Evolutionary conservation across 2,797 vertebrate genomes (phyloP), one percentile per base, ranked within the genome.

Genomic region (Echeneis naucrates): DNA sequence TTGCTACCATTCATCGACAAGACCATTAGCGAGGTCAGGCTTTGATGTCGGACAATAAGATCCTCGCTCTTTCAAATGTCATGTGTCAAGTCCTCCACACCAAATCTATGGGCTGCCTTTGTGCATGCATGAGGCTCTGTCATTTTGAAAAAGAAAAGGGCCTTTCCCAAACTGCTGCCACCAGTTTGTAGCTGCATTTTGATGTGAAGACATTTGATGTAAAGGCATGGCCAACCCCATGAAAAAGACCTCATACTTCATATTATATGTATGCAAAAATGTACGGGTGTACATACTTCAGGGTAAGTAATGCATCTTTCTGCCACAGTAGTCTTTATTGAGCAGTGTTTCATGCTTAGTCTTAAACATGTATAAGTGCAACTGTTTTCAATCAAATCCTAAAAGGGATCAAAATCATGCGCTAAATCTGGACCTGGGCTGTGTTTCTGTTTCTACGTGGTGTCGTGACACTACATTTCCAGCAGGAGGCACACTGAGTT

Each of bases 401-500:
- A 16, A 11, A 48, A 19, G 5, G 24, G 11, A 45, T 53, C 8
- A 54, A 57, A 37, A 40, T 5, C 24, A n/a, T 37, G 23, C 12
- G 47, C 2, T 59, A 16, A 60, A 63, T 3, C 53, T 55, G 24
- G 21, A 66, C 47, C 2, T 53, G 8, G 64, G 24, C 5, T 5
- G 19, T 26, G 17, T 7, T 48, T 35, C 9, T 32, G 27, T 53
- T 58, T 27, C 27, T 16, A 40, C 72, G 66, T 62, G 63, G 27
- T 84, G 92, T 56, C 59, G 50, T 89, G 63, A 71, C 72, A 40
- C 8, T 17, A 17, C 2, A 62, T 62, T 4, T 84, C 92, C 91
- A 93, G 87, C 77, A 93, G 92, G 84, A 78, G 92, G 88, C 85
- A 80, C 58, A 81, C 62, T 85, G 71, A 82, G 63, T 62, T 77